Evolutionary conservation across 2,888 invertebrate species (phyloP), one percentile per base, ranked within the genome.

Genomic region (Clepsis dumicolana): DNA sequence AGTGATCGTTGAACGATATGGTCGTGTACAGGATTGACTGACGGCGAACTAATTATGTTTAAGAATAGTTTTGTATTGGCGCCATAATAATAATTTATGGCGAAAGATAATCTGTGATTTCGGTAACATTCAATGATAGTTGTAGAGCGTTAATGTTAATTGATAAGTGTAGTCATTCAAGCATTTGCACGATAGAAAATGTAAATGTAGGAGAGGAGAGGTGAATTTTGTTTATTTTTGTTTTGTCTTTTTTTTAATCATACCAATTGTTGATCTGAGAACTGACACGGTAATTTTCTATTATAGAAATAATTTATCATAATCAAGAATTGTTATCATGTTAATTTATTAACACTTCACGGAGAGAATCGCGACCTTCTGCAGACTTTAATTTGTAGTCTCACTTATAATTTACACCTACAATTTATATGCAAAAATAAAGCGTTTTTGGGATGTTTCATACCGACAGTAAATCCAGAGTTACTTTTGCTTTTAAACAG

Each of bases 61-160:
- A 61, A 61, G 60, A 12, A 27, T 59, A 64, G 64, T 64, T 14
- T 57, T 57, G 10, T 52, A 64, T 35, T 52, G 32, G 25, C 41
- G 65, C 65, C 61, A 64, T 56, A n/a, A 59, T 64, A 32, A 5
- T 27, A 64, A 48, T 60, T 32, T 29, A 48, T 48, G 57, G 64
- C 62, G 35, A 12, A 61, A 57, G 24, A 27, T 63, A 44, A 68
- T 68, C 68, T 68, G 68, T 68, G 68, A 68, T 68, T 68, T 53
- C 52, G 24, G 52, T 60, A 52, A 65, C 68, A 68, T 57, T 61
- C 48, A 48, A 61, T 18, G 29, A 57, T 62, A 54, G 66, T 64
- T 65, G 50, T 69, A 69, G 32, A 56, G 50, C 44, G 25, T 53
- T 64, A 65, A 50, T 60, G 25, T 53, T 64, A 65, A 50, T 60